Evolutionary conservation across 2,888 invertebrate species (phyloP), one percentile per base, ranked within the genome.

Genomic region (Drosophila siamana): DNA sequence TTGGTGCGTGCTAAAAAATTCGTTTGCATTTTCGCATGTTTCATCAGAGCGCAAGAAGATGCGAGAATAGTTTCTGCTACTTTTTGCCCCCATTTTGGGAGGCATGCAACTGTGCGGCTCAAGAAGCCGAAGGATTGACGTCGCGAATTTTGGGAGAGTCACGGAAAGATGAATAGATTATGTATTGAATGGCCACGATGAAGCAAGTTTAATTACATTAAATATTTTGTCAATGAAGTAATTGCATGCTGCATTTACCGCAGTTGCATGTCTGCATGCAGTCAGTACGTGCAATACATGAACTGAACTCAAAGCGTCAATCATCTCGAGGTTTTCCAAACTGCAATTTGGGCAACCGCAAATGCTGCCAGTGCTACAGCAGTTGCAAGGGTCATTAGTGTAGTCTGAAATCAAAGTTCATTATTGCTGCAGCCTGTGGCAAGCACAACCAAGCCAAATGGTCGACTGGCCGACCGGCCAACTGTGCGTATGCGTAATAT

Each of bases 11-110:
- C 65, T 54, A 71, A 44, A 78, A 84, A 87, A 86, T 67, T 74
- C 78, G 71, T 88, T 86, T 83, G 83, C 88, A 88, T 83, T 88
- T 83, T 69, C 71, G n/a, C 81, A 87, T 63, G 69, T 70, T 70
- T 69, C 74, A 78, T 84, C 80, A 73, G 55, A 33, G 61, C 57
- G 48, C 59, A 40, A 41, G 52, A 41, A 66, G 50, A 63, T 57
- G 62, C 41, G 30, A 60, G 54, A 76, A 77, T 86, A 86, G 86
- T 80, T 86, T 54, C n/a, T 63, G 69, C 62, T 62, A 64, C 57
- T 71, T 60, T 63, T n/a, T 11, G 33, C 5, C n/a, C 11, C 33
- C 36, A 44, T 30, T 15, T 11, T 3, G 19, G 19, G 19, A 19
- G 19, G 19, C 19, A 19, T 19, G 19, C 19, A 19, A 19, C 19